phyloP scores from a whole-genome alignment of 2,797 vertebrate genomes.

The Typhlichthys subterraneus region DNA sequence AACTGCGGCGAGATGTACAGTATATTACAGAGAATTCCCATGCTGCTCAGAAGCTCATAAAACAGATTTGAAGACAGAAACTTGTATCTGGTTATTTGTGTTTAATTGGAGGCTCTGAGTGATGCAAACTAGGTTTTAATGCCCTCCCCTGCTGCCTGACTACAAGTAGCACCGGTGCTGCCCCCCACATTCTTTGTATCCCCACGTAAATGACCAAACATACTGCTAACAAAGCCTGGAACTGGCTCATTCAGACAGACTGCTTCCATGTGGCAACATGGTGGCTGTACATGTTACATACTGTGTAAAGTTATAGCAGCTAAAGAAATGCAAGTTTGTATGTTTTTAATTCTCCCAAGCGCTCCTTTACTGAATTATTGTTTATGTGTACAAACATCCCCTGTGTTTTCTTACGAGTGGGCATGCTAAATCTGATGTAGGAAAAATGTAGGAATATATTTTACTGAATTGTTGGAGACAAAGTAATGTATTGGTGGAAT shows the following conservation, averaged over 20 bases:
- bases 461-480: too few species aligned
- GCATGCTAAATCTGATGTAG: too few species aligned
- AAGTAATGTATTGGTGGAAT: too few species aligned
- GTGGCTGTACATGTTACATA: slow-evolving; percentile 41
- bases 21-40: slow-evolving; percentile 75
- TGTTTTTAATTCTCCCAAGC: too few species aligned
- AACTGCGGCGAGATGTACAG: slow-evolving; percentile 66
- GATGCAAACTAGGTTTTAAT: slow-evolving; percentile 80
- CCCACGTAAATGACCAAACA: slow-evolving; percentile 28
- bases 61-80: slow-evolving; percentile 76
- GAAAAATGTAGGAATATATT: too few species aligned
- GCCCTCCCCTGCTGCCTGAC: slow-evolving; percentile 75
- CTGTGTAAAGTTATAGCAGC: slow-evolving; percentile 24
- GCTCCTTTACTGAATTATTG: neutral
- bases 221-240: slow-evolving; percentile 45
- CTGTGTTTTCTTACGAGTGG: too few species aligned
- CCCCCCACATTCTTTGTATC: slow-evolving; percentile 49
- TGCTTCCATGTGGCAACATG: slow-evolving; percentile 32
- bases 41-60: slow-evolving; percentile 75
- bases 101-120: slow-evolving; percentile 82
- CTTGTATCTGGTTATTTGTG: slow-evolving; percentile 79
- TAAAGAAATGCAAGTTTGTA: neutral
- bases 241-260: slow-evolving; percentile 30
- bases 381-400: neutral
- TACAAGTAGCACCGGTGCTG: slow-evolving; percentile 66